Base-by-base conservation (phyloP, 2,888 invertebrate species). In the Sicus ferrugineus region DNA sequence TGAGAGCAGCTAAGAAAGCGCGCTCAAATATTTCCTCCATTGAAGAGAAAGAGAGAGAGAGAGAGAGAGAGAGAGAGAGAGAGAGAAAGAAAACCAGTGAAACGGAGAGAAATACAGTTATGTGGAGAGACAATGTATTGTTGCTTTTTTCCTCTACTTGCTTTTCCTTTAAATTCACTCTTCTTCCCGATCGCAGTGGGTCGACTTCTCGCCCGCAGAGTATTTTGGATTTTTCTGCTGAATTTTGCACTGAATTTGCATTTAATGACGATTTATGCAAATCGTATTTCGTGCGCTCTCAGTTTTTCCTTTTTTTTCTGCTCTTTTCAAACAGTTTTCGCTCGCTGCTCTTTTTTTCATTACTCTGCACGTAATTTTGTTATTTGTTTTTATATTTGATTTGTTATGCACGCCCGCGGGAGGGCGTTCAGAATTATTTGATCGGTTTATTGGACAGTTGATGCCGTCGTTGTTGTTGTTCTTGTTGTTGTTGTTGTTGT, bases 241-340 rank as follows among this genome's bases (percentile, higher is more conserved):
- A 73, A 72, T 75, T 74, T 72, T 52, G 54, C 68, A 68, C 69
- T 70, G 73, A 76, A 82, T 83, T 81, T 80, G 78, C 80, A 81
- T 83, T 78, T 77, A 79, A 78, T 78, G 78, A 75, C 80, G 79
- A 81, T 81, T 83, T 80, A 81, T 81, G 83, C 76, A 82, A 81
- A 82, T 81, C 75, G 72, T 74, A 79, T 77, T 78, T 66, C 68
- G 70, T 62, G 28, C 38, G 34, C 54, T 62, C 34, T 58, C 34
- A 61, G 61, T 70, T 71, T 74, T 56, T 70, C 38, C 30, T 31
- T 61, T 61, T 54, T 58, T 26, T 61, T 61, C 46, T 54, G 46
- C 30, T 67, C 56, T 67, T 62, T 54, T 61, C 30, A 34, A 19
- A n/a, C 46, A 58, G 50, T 65, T 61, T 59, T 31, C 42, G 26